phyloP scores from a whole-genome alignment of 2,888 invertebrate species.

The Drosophila conformis region DNA sequence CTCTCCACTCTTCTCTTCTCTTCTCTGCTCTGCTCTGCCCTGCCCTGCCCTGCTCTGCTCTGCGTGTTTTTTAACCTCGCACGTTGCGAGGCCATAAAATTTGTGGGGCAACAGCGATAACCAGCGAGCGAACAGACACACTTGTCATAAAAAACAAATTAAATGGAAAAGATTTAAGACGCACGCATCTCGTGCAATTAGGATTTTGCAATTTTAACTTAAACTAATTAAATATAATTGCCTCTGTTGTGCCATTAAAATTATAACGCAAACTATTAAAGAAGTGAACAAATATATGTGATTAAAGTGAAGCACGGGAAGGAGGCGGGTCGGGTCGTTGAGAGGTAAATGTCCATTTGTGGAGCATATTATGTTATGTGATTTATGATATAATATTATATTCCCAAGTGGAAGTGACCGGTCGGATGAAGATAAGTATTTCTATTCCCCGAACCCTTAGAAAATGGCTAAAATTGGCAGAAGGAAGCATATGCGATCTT shows the following conservation, averaged over 20 bases:
- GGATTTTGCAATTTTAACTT: constrained; percentile 23
- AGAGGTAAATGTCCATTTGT: not conserved
- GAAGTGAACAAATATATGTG: not conserved
- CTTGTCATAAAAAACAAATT: constrained; percentile 39
- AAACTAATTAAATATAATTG: constrained; percentile 55
- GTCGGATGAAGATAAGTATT: not conserved
- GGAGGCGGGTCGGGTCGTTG: not conserved
- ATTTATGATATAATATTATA: not conserved
- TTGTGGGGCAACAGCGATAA: constrained; percentile 16
- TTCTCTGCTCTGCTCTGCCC: not conserved
- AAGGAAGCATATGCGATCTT: not conserved
- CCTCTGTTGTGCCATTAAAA: constrained; percentile 17
- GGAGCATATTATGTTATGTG: not conserved
- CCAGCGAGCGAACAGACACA: constrained; percentile 6
- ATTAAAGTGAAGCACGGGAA: not conserved
- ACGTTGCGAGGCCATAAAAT: constrained; percentile 31
- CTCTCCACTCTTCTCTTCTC: not conserved
- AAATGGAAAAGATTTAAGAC: constrained; percentile 35
- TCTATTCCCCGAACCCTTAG: not conserved
- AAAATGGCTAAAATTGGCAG: not conserved
- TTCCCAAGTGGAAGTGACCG: not conserved
- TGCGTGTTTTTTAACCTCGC: constrained; percentile 12
- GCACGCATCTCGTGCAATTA: constrained; percentile 29
- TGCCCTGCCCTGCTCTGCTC: not conserved
- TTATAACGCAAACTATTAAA: constrained; percentile 11